Evolutionary conservation across 2,113 vertebrate species (phyloP).

Genomic region (Naja naja): DNA sequence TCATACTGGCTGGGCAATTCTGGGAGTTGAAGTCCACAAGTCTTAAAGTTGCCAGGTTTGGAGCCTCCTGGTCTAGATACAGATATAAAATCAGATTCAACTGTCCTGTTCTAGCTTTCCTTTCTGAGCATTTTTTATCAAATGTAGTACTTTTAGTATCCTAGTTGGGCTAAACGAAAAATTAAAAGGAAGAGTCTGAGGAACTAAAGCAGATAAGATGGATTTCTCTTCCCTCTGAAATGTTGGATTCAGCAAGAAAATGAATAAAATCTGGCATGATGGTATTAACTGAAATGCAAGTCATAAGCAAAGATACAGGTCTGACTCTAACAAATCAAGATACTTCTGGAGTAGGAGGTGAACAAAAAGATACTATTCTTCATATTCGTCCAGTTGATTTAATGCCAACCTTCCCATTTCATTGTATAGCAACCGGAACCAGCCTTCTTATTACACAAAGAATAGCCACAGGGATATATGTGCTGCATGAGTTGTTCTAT

Average conservation of each 20-base stretch:
- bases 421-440: background rate
- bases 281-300: background rate
- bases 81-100: background rate
- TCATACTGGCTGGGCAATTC: too few relatives aligned
- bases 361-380: background rate
- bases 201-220: background rate
- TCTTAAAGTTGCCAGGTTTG: too few relatives aligned
- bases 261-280: background rate
- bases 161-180: background rate
- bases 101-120: background rate
- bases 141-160: background rate
- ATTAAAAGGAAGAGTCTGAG: background rate
- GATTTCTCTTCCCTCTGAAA: background rate
- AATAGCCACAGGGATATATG: background rate
- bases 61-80: background rate
- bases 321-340: background rate
- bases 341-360: background rate
- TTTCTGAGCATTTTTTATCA: background rate
- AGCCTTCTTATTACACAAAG: background rate
- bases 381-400: too few relatives aligned
- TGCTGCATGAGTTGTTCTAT: background rate
- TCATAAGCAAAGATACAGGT: background rate
- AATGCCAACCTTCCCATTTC: background rate
- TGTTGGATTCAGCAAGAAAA: background rate
- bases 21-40: too few relatives aligned